Base-by-base conservation (phyloP, 2,888 invertebrate species). In the Drosophila kambysellisi region DNA sequence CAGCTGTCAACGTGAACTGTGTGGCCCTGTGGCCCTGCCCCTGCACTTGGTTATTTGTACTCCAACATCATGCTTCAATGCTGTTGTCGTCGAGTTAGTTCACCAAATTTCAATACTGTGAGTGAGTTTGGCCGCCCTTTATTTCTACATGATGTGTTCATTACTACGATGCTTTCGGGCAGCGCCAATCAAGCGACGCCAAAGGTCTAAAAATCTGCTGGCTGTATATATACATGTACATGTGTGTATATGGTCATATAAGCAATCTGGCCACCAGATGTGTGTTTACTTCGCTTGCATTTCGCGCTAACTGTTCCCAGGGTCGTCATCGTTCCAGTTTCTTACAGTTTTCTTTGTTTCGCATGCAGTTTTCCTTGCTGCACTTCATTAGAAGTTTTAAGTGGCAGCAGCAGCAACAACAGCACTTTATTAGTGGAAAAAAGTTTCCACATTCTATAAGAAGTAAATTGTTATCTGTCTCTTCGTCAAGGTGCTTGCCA, bases 241-340 rank as follows among this genome's bases (percentile, higher is more conserved):
- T 71, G 15, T 29, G 48, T 33, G 15, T 72, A 39, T 50, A 11
- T 46, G 52, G 46, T 59, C 51, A 56, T 29, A 52, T 62, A 50
- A 17, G 48, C 87, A 84, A 89, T 87, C 84, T 84, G 83, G 63
- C 65, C 65, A 70, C 84, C 84, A 85, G 88, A 85, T 89, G 88
- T 46, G 48, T 58, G 85, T 89, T 79, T 52, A 60, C 64, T 53
- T 62, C 46, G 46, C 53, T 51, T 30, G 57, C 69, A 63, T 57
- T 88, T 82, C 68, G 65, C 50, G 78, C 60, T 70, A 81, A 87
- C 87, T 78, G 78, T 77, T 66, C 62, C 72, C 81, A 81, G 88
- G 83, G 81, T 68, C 75, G 53, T 70, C 74, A 64, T 65, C 66
- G 76, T 52, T 64, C 63, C 70, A 70, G 63, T 70, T 60, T 72